Evolutionary conservation across 2,797 vertebrate species (phyloP).

Genomic region (Selene dorsalis): DNA sequence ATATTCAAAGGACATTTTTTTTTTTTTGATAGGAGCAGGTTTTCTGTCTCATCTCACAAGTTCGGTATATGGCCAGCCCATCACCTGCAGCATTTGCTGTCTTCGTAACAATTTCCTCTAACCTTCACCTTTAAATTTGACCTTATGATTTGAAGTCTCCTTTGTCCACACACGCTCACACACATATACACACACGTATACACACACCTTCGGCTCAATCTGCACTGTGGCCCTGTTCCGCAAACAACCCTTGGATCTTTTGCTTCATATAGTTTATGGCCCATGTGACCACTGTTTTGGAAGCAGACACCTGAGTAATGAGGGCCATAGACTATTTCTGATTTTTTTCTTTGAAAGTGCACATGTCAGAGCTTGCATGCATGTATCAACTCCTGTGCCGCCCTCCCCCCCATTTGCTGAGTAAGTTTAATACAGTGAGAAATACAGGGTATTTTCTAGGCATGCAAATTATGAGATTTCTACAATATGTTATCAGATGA

Average conservation of each 20-base stretch:
- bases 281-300: conserved; percentile 43
- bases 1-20: conserved; percentile 43
- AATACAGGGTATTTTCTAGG: conserved; percentile 88
- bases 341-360: conserved; percentile 56
- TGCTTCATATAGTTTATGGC: conserved; percentile 38
- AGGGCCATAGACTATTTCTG: conserved; percentile 31
- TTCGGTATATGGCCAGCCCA: conserved; percentile 3
- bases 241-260: conserved; percentile 22
- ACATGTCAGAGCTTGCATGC: conserved; percentile 69
- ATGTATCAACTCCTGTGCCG: conserved; percentile 61
- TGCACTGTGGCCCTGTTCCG: conserved; percentile 40
- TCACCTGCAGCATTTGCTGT: conserved; percentile 15
- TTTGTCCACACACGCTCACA: conserved; percentile 14
- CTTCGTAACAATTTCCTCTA: conserved; percentile 3
- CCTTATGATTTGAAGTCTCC: conserved; percentile 35
- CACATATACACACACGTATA: neutral
- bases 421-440: conserved; percentile 70
- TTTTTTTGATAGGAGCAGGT: conserved; percentile 45
- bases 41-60: conserved; percentile 39
- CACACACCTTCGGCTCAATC: conserved; percentile 14
- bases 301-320: conserved; percentile 28
- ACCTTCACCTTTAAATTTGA: conserved; percentile 30
- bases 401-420: conserved; percentile 41
- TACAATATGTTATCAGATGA: conserved; percentile 70
- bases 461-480: conserved; percentile 80